Evolutionary conservation across 2,113 vertebrate genomes (phyloP).

Genomic region (Calidris pygmaea): DNA sequence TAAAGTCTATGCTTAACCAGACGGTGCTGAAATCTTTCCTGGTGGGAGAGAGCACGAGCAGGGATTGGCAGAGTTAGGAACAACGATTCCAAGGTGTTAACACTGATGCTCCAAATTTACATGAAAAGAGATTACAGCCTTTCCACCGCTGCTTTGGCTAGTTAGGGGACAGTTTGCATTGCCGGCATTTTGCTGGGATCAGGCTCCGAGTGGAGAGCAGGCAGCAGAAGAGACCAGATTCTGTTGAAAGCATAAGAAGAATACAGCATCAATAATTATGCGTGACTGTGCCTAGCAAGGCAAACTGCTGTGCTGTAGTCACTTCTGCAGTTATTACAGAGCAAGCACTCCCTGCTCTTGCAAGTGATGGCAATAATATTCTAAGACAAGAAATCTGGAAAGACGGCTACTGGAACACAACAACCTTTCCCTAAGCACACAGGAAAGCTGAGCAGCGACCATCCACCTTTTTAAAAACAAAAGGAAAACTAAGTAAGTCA

Average conservation of each 20-base stretch:
- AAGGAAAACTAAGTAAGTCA: not conserved
- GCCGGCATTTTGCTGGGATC: not conserved
- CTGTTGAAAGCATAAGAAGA: not conserved
- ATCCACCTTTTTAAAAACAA: not conserved
- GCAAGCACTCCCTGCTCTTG: not conserved
- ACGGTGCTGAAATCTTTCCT: not conserved
- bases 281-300: not conserved
- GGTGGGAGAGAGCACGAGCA: not conserved
- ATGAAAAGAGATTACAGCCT: accelerated
- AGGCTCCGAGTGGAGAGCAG: not conserved
- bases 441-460: not conserved
- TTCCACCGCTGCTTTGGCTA: not conserved
- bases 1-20: not conserved
- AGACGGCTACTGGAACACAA: not conserved
- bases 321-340: not conserved
- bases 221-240: not conserved
- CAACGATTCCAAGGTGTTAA: not conserved
- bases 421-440: not conserved
- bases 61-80: not conserved
- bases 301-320: not conserved
- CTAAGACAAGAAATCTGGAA: not conserved
- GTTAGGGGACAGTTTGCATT: not conserved
- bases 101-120: not conserved
- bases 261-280: accelerated
- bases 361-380: not conserved